Evolutionary conservation across 1,140 invertebrate species (phyloP).

Genomic region (Brachionus plicatilis): DNA sequence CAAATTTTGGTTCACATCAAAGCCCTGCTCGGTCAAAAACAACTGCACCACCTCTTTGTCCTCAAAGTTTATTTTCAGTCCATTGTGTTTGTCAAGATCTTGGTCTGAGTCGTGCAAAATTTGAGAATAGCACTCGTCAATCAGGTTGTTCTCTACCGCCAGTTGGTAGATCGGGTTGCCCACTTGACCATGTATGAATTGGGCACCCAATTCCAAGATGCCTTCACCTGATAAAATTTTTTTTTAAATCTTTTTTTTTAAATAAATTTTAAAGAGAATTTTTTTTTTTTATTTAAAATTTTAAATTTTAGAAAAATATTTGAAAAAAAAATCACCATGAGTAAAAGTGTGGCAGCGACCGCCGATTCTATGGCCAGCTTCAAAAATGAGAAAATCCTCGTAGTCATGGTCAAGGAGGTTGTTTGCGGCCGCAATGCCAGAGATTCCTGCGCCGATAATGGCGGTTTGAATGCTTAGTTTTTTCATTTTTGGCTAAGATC

Average conservation of each 20-base stretch:
- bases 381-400: conserved; percentile 25
- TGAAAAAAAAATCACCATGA: background rate
- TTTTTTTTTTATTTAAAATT: background rate
- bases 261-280: background rate
- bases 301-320: background rate
- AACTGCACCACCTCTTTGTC: background rate
- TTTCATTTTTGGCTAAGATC: background rate
- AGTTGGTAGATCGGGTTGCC: conserved; percentile 54
- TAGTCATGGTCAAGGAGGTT: background rate
- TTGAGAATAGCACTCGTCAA: conserved; percentile 39
- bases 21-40: background rate
- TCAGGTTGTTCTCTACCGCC: conserved; percentile 51
- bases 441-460: conserved; percentile 26
- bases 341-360: background rate
- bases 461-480: background rate
- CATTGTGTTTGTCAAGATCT: conserved; percentile 16
- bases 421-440: conserved; percentile 2
- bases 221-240: background rate
- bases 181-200: conserved; percentile 55
- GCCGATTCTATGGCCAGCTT: conserved; percentile 21
- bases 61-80: conserved; percentile 17
- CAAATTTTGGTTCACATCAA: background rate
- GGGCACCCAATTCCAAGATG: background rate
- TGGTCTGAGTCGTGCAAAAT: background rate
- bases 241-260: background rate